Base-by-base conservation (phyloP, 1,140 invertebrate genomes). In the Aphelinus certus region DNA sequence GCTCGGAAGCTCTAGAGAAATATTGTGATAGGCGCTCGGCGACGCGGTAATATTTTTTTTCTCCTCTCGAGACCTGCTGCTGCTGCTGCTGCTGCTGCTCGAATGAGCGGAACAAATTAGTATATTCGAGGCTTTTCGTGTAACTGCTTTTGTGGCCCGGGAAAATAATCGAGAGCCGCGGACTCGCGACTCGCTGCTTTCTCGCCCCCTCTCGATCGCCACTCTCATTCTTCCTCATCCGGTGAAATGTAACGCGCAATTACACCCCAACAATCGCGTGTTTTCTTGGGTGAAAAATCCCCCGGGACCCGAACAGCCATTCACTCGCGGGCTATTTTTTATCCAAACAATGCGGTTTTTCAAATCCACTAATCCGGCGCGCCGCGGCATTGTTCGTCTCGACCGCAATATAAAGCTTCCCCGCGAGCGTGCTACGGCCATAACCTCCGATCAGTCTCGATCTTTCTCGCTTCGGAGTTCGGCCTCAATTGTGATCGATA, bases 271-370 rank as follows among this genome's bases (percentile, higher is more conserved):
- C 53, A 55, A 64, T 49, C 9, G 26, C 61, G 42, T 75, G 66
- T 75, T 75, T 75, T 75, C 49, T 60, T 63, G 65, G 62, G 75
- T 51, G 69, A 67, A 76, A 71, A 71, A 58, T 57, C 49, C 46
- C 9, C 10, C 7, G 65, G 60, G 61, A 67, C 45, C 57, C 10
- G 53, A 73, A 47, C 26, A 26, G 53, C 26, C 6, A 10, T 26
- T 51, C 53, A 47, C 48, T 1, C 2, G 43, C 42, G 57, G 45
- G 45, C 10, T 46, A 7, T 63, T 76, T 71, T 65, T 47, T 67
- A 43, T 9, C 48, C 61, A 66, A 64, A 56, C 62, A 75, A 69
- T 56, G 57, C 49, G 63, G 43, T 49, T 72, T 71, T 65, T 63
- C 58, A 62, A 68, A 71, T 71, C 64, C 63, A 76, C 57, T 71